A percentile compares a stretch with the other conserved stretches of the same genome.
Conservation (phyloP, 1,140 invertebrate species). For the Cydia strobilella region DNA sequence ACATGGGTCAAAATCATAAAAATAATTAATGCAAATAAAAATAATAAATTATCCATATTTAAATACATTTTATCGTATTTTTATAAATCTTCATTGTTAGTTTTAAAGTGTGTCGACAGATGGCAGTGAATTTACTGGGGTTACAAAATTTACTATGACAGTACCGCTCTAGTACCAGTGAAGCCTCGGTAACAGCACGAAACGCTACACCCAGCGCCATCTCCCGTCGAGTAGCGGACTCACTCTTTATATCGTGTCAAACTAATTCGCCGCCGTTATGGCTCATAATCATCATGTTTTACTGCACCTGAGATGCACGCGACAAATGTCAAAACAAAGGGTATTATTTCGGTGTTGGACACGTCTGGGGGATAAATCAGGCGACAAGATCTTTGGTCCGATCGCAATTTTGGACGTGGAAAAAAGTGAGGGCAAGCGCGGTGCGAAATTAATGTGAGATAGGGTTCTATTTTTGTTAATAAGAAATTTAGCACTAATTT, state of each 20-base stretch:
- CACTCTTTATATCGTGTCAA: slow-evolving; percentile 36
- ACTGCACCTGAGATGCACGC: slow-evolving; percentile 9
- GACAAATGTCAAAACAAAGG: slow-evolving; percentile 1
- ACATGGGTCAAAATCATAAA: no score
- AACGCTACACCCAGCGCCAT: slow-evolving; percentile 50
- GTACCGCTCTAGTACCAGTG: no score
- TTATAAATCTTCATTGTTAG: no score
- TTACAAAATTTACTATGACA: no score
- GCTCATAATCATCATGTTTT: slow-evolving; percentile 21
- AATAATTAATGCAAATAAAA: no score
- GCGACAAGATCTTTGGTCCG: slow-evolving; percentile 15
- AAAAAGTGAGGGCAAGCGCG: slow-evolving; percentile 5
- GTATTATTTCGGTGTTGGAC: slow-evolving; percentile 9
- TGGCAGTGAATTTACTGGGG: no score
- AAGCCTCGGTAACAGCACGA: not conserved
- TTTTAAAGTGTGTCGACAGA: no score
- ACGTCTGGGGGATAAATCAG: slow-evolving; percentile 18
- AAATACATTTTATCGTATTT: no score
- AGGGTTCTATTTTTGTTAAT: not conserved
- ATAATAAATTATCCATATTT: no score
- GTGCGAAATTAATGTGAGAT: not conserved
- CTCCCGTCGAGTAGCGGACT: slow-evolving; percentile 57
- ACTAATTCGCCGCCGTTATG: slow-evolving; percentile 35
- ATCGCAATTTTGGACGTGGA: slow-evolving; percentile 13
- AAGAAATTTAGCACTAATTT: not conserved